Evolutionary conservation across 1,140 invertebrate species (phyloP).

Genomic region (Spodoptera litura): DNA sequence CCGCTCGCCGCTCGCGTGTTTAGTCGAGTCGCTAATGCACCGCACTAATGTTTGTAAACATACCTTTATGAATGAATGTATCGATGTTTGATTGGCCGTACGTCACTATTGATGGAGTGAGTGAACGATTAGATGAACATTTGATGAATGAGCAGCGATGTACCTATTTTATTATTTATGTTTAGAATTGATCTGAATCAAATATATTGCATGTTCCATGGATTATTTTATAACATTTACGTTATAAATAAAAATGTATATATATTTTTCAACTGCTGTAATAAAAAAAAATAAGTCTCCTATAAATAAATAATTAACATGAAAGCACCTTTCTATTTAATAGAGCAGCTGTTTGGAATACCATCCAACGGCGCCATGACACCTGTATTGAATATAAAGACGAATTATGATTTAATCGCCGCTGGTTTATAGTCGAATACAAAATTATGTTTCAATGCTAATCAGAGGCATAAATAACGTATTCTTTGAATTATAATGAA

Average conservation of each 20-base stretch:
- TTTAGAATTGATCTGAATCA: too few species aligned
- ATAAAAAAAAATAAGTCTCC: not conserved
- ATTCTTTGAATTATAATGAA: not conserved
- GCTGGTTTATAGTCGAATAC: not conserved
- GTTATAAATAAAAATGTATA: too few species aligned
- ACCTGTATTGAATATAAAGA: constrained; percentile 25
- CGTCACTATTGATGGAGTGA: constrained; percentile 34
- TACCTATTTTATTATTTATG: not conserved
- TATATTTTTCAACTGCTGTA: too few species aligned
- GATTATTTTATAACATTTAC: too few species aligned
- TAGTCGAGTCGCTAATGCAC: constrained; percentile 35
- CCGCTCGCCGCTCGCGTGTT: constrained; percentile 46
- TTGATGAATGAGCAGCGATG: constrained; percentile 9
- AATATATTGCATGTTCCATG: too few species aligned
- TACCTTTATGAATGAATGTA: constrained; percentile 38
- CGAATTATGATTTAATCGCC: constrained; percentile 33
- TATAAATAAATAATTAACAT: not conserved
- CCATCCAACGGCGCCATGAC: constrained; percentile 7
- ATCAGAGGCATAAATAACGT: not conserved
- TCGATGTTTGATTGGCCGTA: constrained; percentile 37
- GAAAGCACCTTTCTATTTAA: constrained; percentile 26
- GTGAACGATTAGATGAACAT: not conserved
- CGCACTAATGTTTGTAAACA: constrained; percentile 44
- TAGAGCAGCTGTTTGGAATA: constrained; percentile 20
- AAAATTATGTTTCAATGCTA: not conserved